phyloP scores from a whole-genome alignment of 2,113 vertebrate species.

The Blennius ocellaris region DNA sequence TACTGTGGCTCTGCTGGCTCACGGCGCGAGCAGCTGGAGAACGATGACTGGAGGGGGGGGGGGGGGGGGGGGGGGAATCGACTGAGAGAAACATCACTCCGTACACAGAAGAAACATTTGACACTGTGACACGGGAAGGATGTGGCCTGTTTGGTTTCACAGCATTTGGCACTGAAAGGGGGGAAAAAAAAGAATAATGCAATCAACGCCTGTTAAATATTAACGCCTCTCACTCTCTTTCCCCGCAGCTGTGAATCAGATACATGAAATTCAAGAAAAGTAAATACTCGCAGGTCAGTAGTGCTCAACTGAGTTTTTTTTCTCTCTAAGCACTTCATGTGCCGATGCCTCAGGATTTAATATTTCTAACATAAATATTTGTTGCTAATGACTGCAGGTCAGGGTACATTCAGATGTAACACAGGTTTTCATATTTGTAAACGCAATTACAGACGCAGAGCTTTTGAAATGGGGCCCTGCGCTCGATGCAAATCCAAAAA shows the following conservation, averaged over 20 bases:
- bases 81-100: constrained; percentile 9
- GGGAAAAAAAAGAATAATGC: constrained; percentile 27
- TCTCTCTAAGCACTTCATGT: constrained; percentile 3
- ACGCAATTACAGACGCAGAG: not conserved
- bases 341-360: constrained; percentile 3
- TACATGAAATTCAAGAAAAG: constrained; percentile 30
- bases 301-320: constrained; percentile 6
- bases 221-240: constrained; percentile 20
- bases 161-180: not conserved
- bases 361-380: not conserved
- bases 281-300: constrained; percentile 14
- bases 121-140: constrained; percentile 10
- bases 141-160: constrained; percentile 5
- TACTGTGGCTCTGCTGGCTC: not conserved
- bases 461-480: not conserved
- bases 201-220: constrained; percentile 37
- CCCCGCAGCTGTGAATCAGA: constrained; percentile 45
- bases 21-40: constrained; percentile 28
- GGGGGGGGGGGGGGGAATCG: not conserved
- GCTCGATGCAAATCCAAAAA: constrained; percentile 26
- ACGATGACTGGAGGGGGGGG: constrained; percentile 12
- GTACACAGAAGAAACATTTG: constrained; percentile 1
- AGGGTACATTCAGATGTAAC: not conserved
- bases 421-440: constrained; percentile 8
- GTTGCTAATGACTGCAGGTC: not conserved